Percentiles rank a stretch among this genome's conserved stretches.
phyloP scores from a whole-genome alignment of 1,140 invertebrate species.

The Copidosoma floridanum region DNA sequence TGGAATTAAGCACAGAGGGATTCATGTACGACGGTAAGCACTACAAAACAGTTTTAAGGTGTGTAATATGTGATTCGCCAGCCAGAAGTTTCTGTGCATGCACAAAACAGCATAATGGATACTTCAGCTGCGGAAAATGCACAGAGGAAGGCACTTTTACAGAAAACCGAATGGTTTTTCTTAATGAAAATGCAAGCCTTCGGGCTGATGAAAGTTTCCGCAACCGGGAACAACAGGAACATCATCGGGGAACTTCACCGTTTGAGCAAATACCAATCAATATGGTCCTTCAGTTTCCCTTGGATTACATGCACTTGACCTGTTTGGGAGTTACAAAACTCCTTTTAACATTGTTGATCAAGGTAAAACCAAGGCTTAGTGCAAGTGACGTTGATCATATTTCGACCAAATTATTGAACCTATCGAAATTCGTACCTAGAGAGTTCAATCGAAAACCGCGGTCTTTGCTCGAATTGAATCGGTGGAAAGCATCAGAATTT shows the following conservation, averaged over 20 bases:
- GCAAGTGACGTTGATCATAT: neutral
- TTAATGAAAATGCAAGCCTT: too few species aligned
- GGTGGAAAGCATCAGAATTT: conserved; percentile 29
- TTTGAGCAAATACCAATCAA: neutral
- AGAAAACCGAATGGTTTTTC: too few species aligned
- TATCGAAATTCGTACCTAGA: conserved; percentile 1
- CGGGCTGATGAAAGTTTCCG: neutral
- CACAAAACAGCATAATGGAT: too few species aligned
- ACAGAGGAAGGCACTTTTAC: too few species aligned
- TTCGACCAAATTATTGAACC: neutral
- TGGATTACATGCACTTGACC: conserved; percentile 15
- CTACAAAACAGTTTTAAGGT: too few species aligned
- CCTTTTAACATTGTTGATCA: neutral
- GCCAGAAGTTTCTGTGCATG: too few species aligned
- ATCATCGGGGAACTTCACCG: neutral
- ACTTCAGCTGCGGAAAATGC: too few species aligned
- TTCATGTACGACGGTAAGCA: too few species aligned
- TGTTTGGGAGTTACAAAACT: conserved; percentile 9
- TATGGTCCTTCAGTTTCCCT: conserved; percentile 7
- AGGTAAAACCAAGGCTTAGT: neutral
- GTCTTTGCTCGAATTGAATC: neutral
- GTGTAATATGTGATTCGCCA: too few species aligned
- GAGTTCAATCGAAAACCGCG: conserved; percentile 24
- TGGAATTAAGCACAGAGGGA: too few species aligned
- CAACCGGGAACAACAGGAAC: neutral